Percentiles rank a stretch among this genome's conserved stretches.
phyloP scores from a whole-genome alignment of 2,888 invertebrate genomes.

The Minunthozetes semirufus region DNA sequence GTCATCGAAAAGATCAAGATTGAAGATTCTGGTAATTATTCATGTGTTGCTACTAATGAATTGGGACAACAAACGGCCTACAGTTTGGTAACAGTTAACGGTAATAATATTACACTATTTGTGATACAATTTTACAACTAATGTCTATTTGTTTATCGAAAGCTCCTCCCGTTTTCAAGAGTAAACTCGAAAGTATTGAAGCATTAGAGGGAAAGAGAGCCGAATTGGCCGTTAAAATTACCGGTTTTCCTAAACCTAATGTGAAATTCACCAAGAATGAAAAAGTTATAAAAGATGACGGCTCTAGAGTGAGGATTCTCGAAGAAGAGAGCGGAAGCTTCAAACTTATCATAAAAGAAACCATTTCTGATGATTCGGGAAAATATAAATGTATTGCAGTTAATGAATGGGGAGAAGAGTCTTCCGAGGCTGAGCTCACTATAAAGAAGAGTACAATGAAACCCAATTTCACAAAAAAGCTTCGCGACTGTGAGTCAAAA shows the following conservation, averaged over 20 bases:
- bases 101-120: slow-evolving; percentile 51
- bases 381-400: slow-evolving; percentile 61
- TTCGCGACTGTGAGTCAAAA: slow-evolving; percentile 38
- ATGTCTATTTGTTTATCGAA: background rate
- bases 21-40: slow-evolving; percentile 34
- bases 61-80: slow-evolving; percentile 83
- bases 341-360: slow-evolving; percentile 55
- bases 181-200: slow-evolving; percentile 28
- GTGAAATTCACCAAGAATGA: slow-evolving; percentile 31
- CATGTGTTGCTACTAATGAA: slow-evolving; percentile 57
- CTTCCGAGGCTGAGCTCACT: slow-evolving; percentile 16
- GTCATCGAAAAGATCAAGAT: slow-evolving; percentile 27
- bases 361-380: slow-evolving; percentile 66
- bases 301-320: slow-evolving; percentile 37
- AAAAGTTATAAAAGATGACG: slow-evolving; percentile 11
- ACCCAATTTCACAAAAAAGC: slow-evolving; percentile 59
- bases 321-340: slow-evolving; percentile 67
- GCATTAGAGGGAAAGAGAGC: slow-evolving; percentile 29
- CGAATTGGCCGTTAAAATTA: slow-evolving; percentile 13
- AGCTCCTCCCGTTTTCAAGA: slow-evolving; percentile 33
- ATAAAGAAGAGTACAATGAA: slow-evolving; percentile 8
- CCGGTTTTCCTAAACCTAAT: slow-evolving; percentile 8
- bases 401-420: slow-evolving; percentile 32
- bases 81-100: slow-evolving; percentile 76
- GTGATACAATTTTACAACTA: too few relatives aligned